Evolutionary conservation across 1,140 invertebrate genomes (phyloP), one percentile per base, ranked within the genome.

Genomic region (Drosophila kohkoa): DNA sequence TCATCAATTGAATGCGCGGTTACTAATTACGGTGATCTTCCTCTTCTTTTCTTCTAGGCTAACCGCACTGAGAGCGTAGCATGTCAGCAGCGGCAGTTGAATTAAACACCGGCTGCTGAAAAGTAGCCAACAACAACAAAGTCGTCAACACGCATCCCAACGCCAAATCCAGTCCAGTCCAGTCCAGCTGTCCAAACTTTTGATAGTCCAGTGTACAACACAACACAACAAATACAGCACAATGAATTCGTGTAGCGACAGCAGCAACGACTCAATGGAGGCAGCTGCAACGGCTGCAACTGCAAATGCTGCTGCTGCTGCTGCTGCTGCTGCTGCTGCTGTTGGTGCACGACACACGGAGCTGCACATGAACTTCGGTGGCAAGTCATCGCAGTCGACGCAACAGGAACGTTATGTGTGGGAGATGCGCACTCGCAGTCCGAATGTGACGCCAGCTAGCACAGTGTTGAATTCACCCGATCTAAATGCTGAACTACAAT

Each of bases 381-480:
- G 6, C 28, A 16, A 3, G 25, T 28, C 59, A 83, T 8, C 35
- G 10, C 35, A 71, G 54, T 51, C 62, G 25, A 41, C 51, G 67
- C 65, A 80, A 0, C 88, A 92, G 59, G 92, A 92, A 46, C 88
- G 90, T 5, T 92, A 92, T 70, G 90, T 92, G 13, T 92, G 91
- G 92, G 92, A 92, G 75, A 92, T 92, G 92, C 73, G 92, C 15
- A 79, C 85, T 15, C 90, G 88, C 30, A 92, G 91, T 57, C 90
- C 92, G 7, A 92, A 92, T 49, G 81, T 91, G 11, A 92, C 92
- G 25, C 92, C 92, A n/a, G 90, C 87, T 45, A 92, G 92, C 69
- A 92, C 92, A 5, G 92, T 92, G 51, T 75, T 92, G 0, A 92
- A 92, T 60, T 92, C 92, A 15, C 92, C 92, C 11, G 92, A 92